Base-by-base conservation (phyloP, 2,888 invertebrate species). In the Drosophila limbata region DNA sequence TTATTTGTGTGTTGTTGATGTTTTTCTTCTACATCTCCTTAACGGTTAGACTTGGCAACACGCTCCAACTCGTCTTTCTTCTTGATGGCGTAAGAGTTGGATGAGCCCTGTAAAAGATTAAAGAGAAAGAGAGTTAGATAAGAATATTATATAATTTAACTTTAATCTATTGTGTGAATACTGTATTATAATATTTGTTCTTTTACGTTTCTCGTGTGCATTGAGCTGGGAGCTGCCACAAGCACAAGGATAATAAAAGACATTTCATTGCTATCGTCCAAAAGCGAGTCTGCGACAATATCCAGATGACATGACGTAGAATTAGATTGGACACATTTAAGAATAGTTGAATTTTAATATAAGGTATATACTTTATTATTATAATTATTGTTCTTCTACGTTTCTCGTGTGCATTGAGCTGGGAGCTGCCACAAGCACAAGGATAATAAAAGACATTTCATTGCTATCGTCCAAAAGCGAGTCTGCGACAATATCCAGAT, bases 31-130 rank as follows among this genome's bases (percentile, higher is more conserved):
- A 31, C 65, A 62, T 21, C 69, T 84, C 52, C 69, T 98, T 99
- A 99, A 97, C 99, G 97, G 95, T 99, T 99, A 93, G 99, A 99
- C 94, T 99, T 99, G 92, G 99, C 99, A 89, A 99, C 99, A 95
- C 99, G 98, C 94, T 99, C 99, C 93, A 99, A 95, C 94, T 99
- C 99, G 93, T 99, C 99, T 94, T 99, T 99, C 95, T 99, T 99
- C 95, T 99, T 99, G 94, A 99, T 99, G 87, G 99, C 99, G 92
- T 99, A 99, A 40, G 99, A 99, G 94, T 99, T 99, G 75, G 99
- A 99, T 76, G 99, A 99, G 81, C 99, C 99, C 96, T 96, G 91
- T 0, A 91, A 92, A 25, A 39, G 19, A 37, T 50, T 64, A 37
- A 45, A 42, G 21, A 9, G 28, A 40, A 21, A 33, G 9, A 4